phyloP scores from a whole-genome alignment of 2,888 invertebrate genomes.

The Volucella zonaria region DNA sequence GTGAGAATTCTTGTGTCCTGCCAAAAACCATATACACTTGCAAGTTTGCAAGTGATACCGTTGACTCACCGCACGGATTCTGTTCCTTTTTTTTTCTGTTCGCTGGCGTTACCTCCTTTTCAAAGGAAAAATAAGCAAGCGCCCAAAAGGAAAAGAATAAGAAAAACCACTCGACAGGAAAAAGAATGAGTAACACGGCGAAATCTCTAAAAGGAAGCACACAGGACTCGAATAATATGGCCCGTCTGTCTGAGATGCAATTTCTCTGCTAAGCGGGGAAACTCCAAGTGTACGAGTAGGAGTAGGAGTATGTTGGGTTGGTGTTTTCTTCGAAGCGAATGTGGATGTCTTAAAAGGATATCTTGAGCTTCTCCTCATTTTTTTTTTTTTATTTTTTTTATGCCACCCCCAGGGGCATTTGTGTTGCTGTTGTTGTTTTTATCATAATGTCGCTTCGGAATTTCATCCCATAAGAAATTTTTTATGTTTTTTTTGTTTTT shows the following conservation, averaged over 20 bases:
- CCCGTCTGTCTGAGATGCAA: conserved; percentile 68
- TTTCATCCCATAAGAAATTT: conserved; percentile 13
- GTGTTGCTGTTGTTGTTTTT: conserved; percentile 26
- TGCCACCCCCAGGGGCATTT: conserved; percentile 39
- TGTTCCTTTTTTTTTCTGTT: conserved; percentile 25
- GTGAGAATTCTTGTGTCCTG: conserved; percentile 69
- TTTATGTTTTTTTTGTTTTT: conserved; percentile 2
- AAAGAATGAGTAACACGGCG: conserved; percentile 48
- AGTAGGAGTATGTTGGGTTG: conserved; percentile 14
- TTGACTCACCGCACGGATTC: conserved; percentile 50
- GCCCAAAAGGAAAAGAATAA: conserved; percentile 24
- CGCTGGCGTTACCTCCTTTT: conserved; percentile 19
- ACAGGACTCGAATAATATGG: conserved; percentile 36
- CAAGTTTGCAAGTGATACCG: conserved; percentile 65
- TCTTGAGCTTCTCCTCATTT: neutral
- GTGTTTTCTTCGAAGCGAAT: conserved; percentile 24
- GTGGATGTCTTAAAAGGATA: conserved; percentile 40
- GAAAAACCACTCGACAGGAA: conserved; percentile 66
- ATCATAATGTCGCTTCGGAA: conserved; percentile 27
- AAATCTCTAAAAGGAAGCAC: conserved; percentile 18
- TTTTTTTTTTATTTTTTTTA: conserved; percentile 1
- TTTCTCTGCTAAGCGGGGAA: conserved; percentile 42
- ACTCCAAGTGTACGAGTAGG: too few species aligned
- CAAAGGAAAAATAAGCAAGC: conserved; percentile 52
- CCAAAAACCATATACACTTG: conserved; percentile 71